A percentile compares a stretch with the other conserved stretches of the same genome.
These are phyloP conservation scores for Peribatodes rhomboidaria DNA, from an alignment of 2,888 invertebrate genomes.

Conservation along the genomic window DNA sequence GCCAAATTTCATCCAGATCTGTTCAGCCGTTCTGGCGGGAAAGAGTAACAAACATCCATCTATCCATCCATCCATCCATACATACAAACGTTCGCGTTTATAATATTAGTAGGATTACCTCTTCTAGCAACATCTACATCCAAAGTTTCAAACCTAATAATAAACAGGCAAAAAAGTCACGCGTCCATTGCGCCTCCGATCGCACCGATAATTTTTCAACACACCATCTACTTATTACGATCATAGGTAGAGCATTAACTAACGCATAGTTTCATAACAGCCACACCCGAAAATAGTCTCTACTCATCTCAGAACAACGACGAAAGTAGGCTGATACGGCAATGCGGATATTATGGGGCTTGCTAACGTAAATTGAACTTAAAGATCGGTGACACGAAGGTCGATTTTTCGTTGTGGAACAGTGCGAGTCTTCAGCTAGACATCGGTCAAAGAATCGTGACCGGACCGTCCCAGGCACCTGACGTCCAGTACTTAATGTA, in stretches of 20 bases:
- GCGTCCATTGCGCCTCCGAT: slow-evolving; percentile 85
- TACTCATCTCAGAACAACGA: slow-evolving; percentile 37
- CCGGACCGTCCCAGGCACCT: slow-evolving; percentile 82
- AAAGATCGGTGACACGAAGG: slow-evolving; percentile 36
- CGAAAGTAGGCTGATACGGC: slow-evolving; percentile 42
- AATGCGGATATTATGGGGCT: slow-evolving; percentile 32
- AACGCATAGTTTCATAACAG: slow-evolving; percentile 72
- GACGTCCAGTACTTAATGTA: slow-evolving; percentile 81
- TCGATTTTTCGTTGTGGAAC: slow-evolving; percentile 54
- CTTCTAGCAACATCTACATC: slow-evolving; percentile 61
- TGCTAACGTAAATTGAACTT: slow-evolving; percentile 44
- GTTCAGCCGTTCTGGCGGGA: no score
- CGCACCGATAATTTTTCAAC: slow-evolving; percentile 86
- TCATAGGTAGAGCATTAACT: slow-evolving; percentile 84
- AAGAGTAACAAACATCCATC: no score
- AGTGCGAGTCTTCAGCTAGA: slow-evolving; percentile 70
- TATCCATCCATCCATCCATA: no score
- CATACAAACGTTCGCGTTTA: no score
- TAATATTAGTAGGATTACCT: no score
- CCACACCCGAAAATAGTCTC: slow-evolving; percentile 46
- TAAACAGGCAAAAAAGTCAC: slow-evolving; percentile 84
- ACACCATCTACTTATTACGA: slow-evolving; percentile 86
- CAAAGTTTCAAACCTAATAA: slow-evolving; percentile 71
- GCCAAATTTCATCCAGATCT: no score
- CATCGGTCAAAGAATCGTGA: slow-evolving; percentile 86